Evolutionary conservation across 2,888 invertebrate genomes (phyloP), one percentile per base, ranked within the genome.

Genomic region (Drosophila subquinaria): DNA sequence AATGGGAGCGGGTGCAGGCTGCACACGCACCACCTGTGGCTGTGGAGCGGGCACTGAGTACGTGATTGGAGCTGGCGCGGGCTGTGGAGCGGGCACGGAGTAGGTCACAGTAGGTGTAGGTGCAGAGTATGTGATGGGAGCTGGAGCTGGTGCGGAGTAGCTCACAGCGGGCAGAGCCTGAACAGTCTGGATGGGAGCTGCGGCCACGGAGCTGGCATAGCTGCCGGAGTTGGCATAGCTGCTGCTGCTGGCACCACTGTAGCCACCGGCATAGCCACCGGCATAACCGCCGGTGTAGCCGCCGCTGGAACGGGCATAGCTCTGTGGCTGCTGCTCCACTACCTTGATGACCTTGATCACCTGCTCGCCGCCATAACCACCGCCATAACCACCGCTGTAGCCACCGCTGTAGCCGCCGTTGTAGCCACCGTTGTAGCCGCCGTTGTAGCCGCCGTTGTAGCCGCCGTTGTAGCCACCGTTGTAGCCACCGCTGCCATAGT

Each of bases 321-420:
- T 59, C 53, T 77, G 73, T n/a, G 88, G 81, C 56, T 83, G 81
- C 43, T 89, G 91, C 48, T 90, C 77, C n/a, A 91, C 81, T 8
- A 91, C 90, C 57, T 91, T 91, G 56, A 91, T 83, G 51, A 91
- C 75, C 79, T 89, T 91, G 45, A 90, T 85, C 23, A 89, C 68
- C 45, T 80, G 87, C 35, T 82, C 89, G 53, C 70, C 47, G n/a
- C 69, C 65, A 45, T 73, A 74, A 43, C 70, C 47, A 6, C 75
- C 79, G 15, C 70, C 62, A 42, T 76, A 77, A 0, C 71, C 66
- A 5, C 77, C 56, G 15, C 66, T 35, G 15, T 56, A 59, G 4
- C 73, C 45, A 15, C 79, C 73, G 35, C 67, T 45, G 9, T 63
- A 52, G 20, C 74, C 73, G 48, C 75, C 73, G 6, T 69, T 52